These are phyloP conservation scores for Riptortus pedestris DNA, from an alignment of 1,140 invertebrate species.

Conservation along the genomic window DNA sequence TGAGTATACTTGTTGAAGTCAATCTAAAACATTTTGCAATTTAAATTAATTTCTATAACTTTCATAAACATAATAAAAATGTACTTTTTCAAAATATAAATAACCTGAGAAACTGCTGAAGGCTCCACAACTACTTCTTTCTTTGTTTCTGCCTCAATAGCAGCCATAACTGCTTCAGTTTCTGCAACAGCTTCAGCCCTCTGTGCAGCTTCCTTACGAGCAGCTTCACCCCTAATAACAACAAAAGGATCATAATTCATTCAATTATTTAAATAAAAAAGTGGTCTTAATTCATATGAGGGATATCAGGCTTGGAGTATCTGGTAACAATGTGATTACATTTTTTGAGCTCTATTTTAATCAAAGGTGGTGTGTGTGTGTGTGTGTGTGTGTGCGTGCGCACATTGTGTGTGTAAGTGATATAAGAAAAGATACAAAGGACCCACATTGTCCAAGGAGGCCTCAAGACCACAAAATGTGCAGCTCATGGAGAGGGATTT, in stretches of 20 bases:
- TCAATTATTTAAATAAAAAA: background rate
- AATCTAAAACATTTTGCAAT: slow-evolving; percentile 42
- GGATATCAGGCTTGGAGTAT: background rate
- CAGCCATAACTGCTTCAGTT: slow-evolving; percentile 77
- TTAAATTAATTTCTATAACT: background rate
- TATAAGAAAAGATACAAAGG: too few relatives aligned
- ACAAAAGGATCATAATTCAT: background rate
- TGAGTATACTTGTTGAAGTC: slow-evolving; percentile 74
- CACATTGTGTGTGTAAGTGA: too few relatives aligned
- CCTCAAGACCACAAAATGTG: too few relatives aligned
- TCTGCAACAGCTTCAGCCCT: slow-evolving; percentile 69
- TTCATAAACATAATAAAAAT: background rate
- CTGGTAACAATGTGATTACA: background rate
- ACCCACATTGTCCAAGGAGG: too few relatives aligned
- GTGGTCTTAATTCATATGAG: background rate
- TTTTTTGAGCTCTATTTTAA: background rate
- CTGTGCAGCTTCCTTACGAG: slow-evolving; percentile 63
- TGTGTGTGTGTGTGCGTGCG: too few relatives aligned
- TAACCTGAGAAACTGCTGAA: slow-evolving; percentile 52
- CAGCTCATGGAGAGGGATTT: too few relatives aligned
- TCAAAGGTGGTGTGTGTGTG: too few relatives aligned
- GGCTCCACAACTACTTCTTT: slow-evolving; percentile 51
- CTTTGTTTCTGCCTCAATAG: slow-evolving; percentile 70
- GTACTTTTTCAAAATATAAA: background rate
- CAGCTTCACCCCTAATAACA: slow-evolving; percentile 57